phyloP scores from a whole-genome alignment of 2,797 vertebrate genomes.

The Anguilla obscura region DNA sequence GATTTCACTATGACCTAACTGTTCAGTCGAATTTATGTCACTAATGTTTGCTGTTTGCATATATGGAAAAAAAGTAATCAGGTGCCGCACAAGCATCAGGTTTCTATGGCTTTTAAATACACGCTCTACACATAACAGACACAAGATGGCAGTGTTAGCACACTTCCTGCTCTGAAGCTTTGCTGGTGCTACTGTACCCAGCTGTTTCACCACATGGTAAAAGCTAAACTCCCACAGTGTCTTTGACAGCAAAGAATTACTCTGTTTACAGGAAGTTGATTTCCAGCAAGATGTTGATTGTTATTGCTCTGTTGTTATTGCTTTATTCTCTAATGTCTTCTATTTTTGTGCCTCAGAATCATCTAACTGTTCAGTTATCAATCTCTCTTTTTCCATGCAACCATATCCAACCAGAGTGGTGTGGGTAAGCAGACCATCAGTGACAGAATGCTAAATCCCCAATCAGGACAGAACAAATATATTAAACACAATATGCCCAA shows the following conservation, averaged over 20 bases:
- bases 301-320: constrained; percentile 43
- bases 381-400: neutral
- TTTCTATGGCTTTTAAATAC: neutral
- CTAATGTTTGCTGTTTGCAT: neutral
- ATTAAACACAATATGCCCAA: neutral
- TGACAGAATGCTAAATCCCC: neutral
- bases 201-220: neutral
- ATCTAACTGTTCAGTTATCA: constrained; percentile 5
- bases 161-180: neutral
- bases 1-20: neutral
- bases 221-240: constrained; percentile 47
- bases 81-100: neutral
- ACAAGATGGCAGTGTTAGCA: constrained; percentile 56
- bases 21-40: neutral
- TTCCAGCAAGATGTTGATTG: constrained; percentile 53
- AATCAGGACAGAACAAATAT: neutral
- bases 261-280: constrained; percentile 57
- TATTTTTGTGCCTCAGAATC: constrained; percentile 33
- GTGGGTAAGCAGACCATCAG: neutral
- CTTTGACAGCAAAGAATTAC: constrained; percentile 59
- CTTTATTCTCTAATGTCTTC: constrained; percentile 22
- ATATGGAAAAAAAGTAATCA: neutral
- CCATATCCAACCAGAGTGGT: neutral
- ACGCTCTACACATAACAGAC: constrained; percentile 25
- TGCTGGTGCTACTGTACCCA: neutral